These are phyloP conservation scores for Chlamydotis undulata DNA, from an alignment of 2,113 vertebrate species.

Conservation along the genomic window DNA sequence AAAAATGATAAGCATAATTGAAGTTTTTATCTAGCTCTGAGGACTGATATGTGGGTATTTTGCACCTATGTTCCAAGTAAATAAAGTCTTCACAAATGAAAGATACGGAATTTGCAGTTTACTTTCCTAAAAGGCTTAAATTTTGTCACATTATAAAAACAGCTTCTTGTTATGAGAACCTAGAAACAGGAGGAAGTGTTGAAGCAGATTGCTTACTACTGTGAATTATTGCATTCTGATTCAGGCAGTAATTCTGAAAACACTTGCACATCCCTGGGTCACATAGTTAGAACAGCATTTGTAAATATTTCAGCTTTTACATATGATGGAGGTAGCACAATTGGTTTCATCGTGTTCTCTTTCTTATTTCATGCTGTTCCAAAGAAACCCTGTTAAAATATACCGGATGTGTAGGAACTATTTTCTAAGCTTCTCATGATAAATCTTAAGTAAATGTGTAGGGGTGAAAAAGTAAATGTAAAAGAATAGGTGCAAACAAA, in stretches of 20 bases:
- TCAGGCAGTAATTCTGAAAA: background rate
- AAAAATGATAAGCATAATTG: background rate
- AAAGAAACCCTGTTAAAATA: background rate
- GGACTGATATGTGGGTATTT: background rate
- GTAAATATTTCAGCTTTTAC: background rate
- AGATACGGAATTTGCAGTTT: background rate
- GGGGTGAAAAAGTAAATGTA: background rate
- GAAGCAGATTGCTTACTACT: background rate
- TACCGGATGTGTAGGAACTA: background rate
- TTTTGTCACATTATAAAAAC: background rate
- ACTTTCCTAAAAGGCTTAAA: background rate
- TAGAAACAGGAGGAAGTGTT: background rate
- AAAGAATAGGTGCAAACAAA: background rate
- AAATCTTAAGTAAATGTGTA: background rate
- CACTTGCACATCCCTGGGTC: accelerated
- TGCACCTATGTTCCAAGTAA: background rate
- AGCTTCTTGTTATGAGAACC: background rate
- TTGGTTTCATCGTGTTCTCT: background rate
- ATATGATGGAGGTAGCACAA: background rate
- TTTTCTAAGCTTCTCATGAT: background rate
- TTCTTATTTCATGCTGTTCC: background rate
- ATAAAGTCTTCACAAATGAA: background rate
- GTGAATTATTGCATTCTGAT: background rate
- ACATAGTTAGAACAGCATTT: background rate
- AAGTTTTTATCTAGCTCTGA: background rate